Evolutionary conservation across 1,140 invertebrate species (phyloP).

Genomic region (Brevipalpus yothersi): DNA sequence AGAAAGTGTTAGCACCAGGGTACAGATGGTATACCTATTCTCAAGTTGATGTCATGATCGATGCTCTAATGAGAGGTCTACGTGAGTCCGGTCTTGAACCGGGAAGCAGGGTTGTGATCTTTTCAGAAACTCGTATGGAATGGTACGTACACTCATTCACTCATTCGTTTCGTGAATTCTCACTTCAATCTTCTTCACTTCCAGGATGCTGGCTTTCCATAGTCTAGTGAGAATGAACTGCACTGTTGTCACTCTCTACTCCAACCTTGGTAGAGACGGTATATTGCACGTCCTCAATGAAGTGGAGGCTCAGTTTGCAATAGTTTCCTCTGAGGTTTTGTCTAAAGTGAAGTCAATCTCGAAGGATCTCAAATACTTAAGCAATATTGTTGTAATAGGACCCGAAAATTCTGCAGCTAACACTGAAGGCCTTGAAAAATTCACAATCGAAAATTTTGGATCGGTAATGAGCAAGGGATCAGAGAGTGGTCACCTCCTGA

Average conservation of each 20-base stretch:
- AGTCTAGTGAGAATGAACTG: conserved; percentile 12
- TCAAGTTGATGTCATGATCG: conserved; percentile 44
- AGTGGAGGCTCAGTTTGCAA: conserved; percentile 46
- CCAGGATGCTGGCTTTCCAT: conserved; percentile 41
- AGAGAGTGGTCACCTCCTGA: not conserved
- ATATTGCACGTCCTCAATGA: conserved; percentile 86
- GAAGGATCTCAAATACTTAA: not conserved
- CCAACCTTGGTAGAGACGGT: conserved; percentile 83
- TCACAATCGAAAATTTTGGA: no score
- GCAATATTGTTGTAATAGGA: not conserved
- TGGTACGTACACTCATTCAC: conserved; percentile 73
- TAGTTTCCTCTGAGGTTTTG: conserved; percentile 47
- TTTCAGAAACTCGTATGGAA: conserved; percentile 84
- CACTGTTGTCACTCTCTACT: conserved; percentile 76
- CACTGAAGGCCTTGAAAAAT: no score
- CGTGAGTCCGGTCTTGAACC: conserved; percentile 32
- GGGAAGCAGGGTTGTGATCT: conserved; percentile 59
- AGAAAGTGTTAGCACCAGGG: conserved; percentile 29
- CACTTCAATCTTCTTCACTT: not conserved
- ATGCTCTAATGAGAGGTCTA: conserved; percentile 51
- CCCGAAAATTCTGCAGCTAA: not conserved
- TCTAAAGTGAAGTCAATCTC: conserved; percentile 31
- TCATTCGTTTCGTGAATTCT: not conserved
- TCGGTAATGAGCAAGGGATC: not conserved
- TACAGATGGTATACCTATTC: conserved; percentile 70